Percentiles rank a stretch among this genome's conserved stretches.
Conservation (phyloP, 2,888 invertebrate species). For the Catocala sponsa region DNA sequence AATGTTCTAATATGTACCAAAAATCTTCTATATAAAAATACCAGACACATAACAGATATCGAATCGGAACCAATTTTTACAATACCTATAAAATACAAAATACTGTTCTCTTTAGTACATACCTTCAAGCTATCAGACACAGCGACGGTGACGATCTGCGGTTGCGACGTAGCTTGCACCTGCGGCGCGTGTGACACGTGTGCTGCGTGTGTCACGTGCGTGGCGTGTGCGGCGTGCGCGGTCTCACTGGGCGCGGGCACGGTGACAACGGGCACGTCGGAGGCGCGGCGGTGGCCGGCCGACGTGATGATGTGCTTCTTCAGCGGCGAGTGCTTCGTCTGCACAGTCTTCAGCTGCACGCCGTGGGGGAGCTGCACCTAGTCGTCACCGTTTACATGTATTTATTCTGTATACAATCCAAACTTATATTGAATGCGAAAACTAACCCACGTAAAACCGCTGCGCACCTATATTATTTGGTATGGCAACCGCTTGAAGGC, state of each 20-base stretch:
- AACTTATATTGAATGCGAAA: not conserved
- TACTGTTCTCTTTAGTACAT: not conserved
- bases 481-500: no score
- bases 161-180: conserved; percentile 38
- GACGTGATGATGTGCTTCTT: conserved; percentile 80
- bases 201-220: conserved; percentile 26
- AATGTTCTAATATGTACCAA: no score
- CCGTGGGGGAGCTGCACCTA: conserved; percentile 61
- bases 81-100: no score
- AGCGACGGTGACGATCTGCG: conserved; percentile 76
- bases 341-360: conserved; percentile 76
- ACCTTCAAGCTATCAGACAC: conserved; percentile 79
- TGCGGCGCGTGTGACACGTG: conserved; percentile 45
- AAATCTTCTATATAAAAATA: no score
- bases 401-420: not conserved
- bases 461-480: no score
- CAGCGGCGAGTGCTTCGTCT: conserved; percentile 74
- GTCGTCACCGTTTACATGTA: not conserved
- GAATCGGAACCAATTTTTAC: no score
- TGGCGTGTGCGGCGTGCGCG: conserved; percentile 48
- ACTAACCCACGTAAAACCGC: no score
- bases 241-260: conserved; percentile 40
- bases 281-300: conserved; percentile 45
- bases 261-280: conserved; percentile 49
- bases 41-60: no score